Percentiles rank a stretch among this genome's conserved stretches.
Evolutionary conservation across 2,888 invertebrate species (phyloP).

Genomic region (Cenopis cana): DNA sequence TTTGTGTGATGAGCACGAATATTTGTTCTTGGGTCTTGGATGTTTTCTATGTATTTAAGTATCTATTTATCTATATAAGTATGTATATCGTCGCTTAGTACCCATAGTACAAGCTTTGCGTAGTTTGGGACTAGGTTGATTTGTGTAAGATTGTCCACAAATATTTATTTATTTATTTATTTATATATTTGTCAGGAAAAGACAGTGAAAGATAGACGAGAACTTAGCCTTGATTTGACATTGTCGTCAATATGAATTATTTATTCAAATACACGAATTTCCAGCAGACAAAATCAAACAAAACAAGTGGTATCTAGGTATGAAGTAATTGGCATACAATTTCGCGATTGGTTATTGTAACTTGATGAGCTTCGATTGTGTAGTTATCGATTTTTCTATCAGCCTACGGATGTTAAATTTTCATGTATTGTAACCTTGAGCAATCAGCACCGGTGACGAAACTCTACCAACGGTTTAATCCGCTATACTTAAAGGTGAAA

Average conservation of each 20-base stretch:
- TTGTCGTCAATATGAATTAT: background rate
- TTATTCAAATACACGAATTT: background rate
- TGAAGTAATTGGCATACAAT: conserved; percentile 8
- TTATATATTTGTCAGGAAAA: too few relatives aligned
- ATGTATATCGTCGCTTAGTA: too few relatives aligned
- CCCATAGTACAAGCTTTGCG: too few relatives aligned
- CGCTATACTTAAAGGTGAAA: background rate
- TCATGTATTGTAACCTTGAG: conserved; percentile 3
- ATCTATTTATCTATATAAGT: too few relatives aligned
- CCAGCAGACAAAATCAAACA: background rate
- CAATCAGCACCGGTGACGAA: conserved; percentile 2
- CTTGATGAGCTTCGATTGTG: conserved; percentile 21
- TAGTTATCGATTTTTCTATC: conserved; percentile 12
- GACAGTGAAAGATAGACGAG: too few relatives aligned
- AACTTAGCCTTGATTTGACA: too few relatives aligned
- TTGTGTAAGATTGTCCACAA: too few relatives aligned
- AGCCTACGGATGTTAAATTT: conserved; percentile 9
- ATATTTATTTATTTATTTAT: too few relatives aligned
- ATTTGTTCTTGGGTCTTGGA: too few relatives aligned
- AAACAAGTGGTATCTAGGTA: conserved; percentile 4
- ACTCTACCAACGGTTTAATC: background rate
- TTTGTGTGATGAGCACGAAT: too few relatives aligned
- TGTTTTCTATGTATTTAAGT: too few relatives aligned
- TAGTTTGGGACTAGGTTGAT: too few relatives aligned
- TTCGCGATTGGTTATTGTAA: conserved; percentile 18